Conservation (phyloP, 2,888 invertebrate genomes). For the Buathra laborator region DNA sequence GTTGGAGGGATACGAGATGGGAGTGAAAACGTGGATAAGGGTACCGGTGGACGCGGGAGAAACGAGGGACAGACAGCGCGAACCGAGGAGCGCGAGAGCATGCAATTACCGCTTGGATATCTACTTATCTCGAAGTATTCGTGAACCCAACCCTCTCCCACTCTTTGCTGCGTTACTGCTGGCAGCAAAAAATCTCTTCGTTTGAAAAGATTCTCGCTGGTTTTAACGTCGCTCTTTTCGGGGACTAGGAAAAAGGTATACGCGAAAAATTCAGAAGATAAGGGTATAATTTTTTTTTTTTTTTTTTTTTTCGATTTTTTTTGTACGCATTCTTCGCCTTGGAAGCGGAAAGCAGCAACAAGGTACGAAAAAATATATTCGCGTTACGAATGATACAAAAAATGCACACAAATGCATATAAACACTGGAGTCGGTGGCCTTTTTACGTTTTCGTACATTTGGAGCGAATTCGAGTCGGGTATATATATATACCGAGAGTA, state of each 20-base stretch:
- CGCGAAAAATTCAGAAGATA: conserved; percentile 47
- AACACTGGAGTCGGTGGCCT: neutral
- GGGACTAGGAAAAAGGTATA: conserved; percentile 19
- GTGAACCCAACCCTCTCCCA: conserved; percentile 32
- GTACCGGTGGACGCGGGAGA: conserved; percentile 18
- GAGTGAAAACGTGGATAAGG: conserved; percentile 55
- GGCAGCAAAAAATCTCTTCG: conserved; percentile 47
- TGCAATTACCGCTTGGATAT: conserved; percentile 76
- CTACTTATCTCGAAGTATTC: conserved; percentile 67
- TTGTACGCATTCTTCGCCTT: conserved; percentile 1
- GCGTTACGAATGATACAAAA: conserved; percentile 7
- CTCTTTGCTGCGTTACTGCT: conserved; percentile 43
- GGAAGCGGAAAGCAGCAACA: too few relatives aligned
- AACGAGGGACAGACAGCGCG: conserved; percentile 33
- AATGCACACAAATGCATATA: neutral
- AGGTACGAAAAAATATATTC: conserved; percentile 28
- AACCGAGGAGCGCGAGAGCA: conserved; percentile 66
- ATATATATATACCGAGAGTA: too few relatives aligned
- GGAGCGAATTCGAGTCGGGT: too few relatives aligned
- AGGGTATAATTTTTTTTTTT: conserved; percentile 35
- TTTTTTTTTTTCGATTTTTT: conserved; percentile 42
- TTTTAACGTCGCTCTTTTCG: conserved; percentile 50
- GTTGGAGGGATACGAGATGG: conserved; percentile 31
- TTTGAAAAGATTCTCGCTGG: conserved; percentile 60
- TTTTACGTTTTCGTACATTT: neutral